Conservation (phyloP, 64 coral and sea anemone genomes). For the Montipora sp. region DNA sequence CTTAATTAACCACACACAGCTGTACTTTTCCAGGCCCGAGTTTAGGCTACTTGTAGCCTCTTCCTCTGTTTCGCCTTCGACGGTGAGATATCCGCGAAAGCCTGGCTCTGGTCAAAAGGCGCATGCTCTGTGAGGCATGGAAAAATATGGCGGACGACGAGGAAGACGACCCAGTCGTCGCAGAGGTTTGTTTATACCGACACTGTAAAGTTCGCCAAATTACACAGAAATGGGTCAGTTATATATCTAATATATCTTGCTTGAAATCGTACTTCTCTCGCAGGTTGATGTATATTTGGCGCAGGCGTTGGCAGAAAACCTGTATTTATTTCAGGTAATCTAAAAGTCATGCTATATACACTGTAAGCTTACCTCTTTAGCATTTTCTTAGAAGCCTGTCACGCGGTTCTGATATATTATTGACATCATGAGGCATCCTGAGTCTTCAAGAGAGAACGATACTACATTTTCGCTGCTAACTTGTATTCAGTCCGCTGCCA, state of each 20-base stretch:
- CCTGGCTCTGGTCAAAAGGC: background rate
- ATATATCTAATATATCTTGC: background rate
- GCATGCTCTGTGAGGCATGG: constrained; percentile 37
- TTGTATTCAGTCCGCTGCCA: too few relatives aligned
- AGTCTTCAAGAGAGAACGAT: too few relatives aligned
- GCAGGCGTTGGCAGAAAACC: constrained; percentile 84
- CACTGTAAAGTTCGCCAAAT: background rate
- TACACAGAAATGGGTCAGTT: background rate
- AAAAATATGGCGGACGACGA: constrained; percentile 98
- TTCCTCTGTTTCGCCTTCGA: background rate
- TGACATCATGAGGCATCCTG: too few relatives aligned
- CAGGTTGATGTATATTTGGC: constrained; percentile 97
- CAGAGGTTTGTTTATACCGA: constrained; percentile 63
- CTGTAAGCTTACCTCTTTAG: too few relatives aligned
- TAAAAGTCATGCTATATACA: too few relatives aligned
- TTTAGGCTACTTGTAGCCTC: too few relatives aligned
- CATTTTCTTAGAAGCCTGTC: too few relatives aligned
- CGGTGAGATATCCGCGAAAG: background rate
- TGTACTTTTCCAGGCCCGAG: too few relatives aligned
- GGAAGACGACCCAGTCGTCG: constrained; percentile 84
- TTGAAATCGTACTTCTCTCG: background rate
- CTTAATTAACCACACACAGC: too few relatives aligned
- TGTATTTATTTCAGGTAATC: constrained; percentile 91
- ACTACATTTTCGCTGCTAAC: too few relatives aligned
- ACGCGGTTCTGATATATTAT: too few relatives aligned